Conservation (phyloP, 2,888 invertebrate species). For the Epinotia demarniana region DNA sequence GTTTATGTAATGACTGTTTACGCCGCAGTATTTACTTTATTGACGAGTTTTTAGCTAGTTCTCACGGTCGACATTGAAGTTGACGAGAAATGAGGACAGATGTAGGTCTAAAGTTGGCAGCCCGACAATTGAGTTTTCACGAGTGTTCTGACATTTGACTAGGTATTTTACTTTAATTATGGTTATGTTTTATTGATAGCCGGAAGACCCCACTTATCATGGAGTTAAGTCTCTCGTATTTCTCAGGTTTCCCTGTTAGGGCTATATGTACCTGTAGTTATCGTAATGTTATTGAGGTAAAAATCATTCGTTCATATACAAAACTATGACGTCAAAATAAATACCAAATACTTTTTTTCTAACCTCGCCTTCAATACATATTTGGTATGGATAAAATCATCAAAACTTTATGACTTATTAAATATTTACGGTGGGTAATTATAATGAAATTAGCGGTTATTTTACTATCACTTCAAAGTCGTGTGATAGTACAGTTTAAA, state of each 20-base stretch:
- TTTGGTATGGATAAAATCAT: background rate
- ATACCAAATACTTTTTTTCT: background rate
- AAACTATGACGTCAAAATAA: background rate
- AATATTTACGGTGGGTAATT: constrained; percentile 11
- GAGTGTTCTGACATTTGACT: background rate
- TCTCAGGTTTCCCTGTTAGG: constrained; percentile 15
- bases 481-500: constrained; percentile 1
- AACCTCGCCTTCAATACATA: background rate
- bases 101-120: constrained; percentile 1
- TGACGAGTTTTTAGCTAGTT: background rate
- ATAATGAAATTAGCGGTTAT: constrained; percentile 13
- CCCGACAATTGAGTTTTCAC: background rate
- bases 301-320: background rate
- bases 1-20: constrained; percentile 11
- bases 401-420: background rate
- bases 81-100: background rate
- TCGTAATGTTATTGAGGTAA: no score
- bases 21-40: constrained; percentile 20
- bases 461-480: constrained; percentile 31
- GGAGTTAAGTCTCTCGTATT: background rate
- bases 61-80: background rate
- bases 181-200: background rate
- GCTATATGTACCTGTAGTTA: background rate
- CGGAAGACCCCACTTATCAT: background rate
- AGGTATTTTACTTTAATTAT: background rate